Percentiles rank a stretch among this genome's conserved stretches.
These are phyloP conservation scores for Zaprionus taronus DNA, from an alignment of 1,140 invertebrate genomes.

Conservation along the genomic window DNA sequence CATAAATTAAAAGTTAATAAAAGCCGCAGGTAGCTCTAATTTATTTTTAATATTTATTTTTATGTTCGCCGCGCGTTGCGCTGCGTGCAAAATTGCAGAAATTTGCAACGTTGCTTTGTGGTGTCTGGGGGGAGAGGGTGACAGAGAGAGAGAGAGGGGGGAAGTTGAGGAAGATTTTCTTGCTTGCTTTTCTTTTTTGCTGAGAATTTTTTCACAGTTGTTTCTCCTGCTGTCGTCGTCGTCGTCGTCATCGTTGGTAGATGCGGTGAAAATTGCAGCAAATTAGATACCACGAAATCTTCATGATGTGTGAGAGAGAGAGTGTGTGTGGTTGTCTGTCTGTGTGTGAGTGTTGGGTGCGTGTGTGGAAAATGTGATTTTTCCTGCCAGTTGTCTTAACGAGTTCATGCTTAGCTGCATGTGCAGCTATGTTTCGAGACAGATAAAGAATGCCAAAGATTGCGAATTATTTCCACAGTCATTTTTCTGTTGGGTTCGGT, in stretches of 20 bases:
- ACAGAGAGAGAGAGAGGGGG: background rate
- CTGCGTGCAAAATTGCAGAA: conserved; percentile 66
- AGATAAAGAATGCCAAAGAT: conserved; percentile 39
- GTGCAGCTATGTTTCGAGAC: conserved; percentile 44
- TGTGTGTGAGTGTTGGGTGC: conserved; percentile 1
- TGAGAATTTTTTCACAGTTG: conserved; percentile 44
- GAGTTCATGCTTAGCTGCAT: conserved; percentile 56
- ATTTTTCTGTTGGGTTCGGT: background rate
- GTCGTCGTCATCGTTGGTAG: conserved; percentile 14
- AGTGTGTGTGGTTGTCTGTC: background rate
- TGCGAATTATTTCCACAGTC: conserved; percentile 26
- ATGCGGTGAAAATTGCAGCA: conserved; percentile 73
- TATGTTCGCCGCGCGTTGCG: conserved; percentile 47
- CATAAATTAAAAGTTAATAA: conserved; percentile 79
- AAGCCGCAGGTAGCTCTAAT: conserved; percentile 72
- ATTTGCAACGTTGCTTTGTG: background rate
- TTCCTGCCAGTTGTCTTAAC: conserved; percentile 50
- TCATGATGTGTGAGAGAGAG: conserved; percentile 12
- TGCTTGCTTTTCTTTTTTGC: conserved; percentile 37
- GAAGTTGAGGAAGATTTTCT: conserved; percentile 13
- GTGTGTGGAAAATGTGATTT: conserved; percentile 42
- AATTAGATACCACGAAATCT: conserved; percentile 68
- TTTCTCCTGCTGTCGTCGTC: conserved; percentile 7
- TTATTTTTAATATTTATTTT: conserved; percentile 82
- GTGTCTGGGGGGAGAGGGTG: background rate